These are phyloP conservation scores for Oscheius myriophilus DNA, from an alignment of 2,888 invertebrate species.

Conservation along the genomic window DNA sequence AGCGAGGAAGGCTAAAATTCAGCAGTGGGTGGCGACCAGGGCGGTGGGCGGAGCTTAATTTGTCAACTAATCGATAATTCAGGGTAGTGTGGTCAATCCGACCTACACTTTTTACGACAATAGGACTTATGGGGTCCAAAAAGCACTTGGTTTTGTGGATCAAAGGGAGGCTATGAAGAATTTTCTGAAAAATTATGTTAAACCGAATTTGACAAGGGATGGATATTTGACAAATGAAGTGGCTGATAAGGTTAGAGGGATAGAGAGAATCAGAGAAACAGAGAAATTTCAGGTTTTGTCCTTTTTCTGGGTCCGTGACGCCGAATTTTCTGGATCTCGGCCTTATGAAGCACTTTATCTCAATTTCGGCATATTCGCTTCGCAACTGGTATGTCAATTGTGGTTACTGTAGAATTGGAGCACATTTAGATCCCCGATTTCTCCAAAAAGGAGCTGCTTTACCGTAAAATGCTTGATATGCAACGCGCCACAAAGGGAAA, in stretches of 20 bases:
- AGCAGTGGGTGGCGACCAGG: not conserved
- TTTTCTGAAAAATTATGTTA: not conserved
- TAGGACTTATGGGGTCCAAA: not conserved
- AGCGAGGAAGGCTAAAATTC: not conserved
- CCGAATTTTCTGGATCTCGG: not conserved
- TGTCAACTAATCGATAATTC: not conserved
- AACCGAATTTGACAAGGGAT: not conserved
- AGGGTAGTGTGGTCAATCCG: not conserved
- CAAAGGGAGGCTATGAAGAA: not conserved
- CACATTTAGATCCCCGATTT: not conserved
- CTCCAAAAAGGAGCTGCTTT: not conserved
- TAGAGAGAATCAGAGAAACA: not conserved
- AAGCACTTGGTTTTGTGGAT: not conserved
- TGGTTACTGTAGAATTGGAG: not conserved
- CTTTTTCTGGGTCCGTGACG: not conserved
- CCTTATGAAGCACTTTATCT: not conserved
- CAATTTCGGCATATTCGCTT: not conserved
- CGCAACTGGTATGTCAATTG: not conserved
- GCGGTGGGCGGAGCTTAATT: not conserved
- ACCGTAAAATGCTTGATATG: not conserved
- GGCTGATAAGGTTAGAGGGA: conserved; percentile 4
- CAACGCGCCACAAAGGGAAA: not conserved
- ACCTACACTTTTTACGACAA: conserved; percentile 13
- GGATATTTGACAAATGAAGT: not conserved
- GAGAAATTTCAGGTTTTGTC: not conserved